Evolutionary conservation across 2,888 invertebrate species (phyloP).

Genomic region (Ochropacha duplaris): DNA sequence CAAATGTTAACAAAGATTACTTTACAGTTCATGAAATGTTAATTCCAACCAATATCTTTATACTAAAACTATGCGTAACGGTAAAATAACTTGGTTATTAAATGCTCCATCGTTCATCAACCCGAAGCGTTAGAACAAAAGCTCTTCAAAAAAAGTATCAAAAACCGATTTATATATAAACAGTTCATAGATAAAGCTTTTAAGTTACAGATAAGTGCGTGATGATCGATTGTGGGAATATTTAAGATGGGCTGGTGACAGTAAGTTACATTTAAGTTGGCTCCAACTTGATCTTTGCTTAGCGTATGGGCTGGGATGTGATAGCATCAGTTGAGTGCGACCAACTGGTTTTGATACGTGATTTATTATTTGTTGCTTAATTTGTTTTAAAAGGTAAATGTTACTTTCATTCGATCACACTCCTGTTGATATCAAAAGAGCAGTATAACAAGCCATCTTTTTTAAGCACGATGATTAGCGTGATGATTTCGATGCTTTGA

Average conservation of each 20-base stretch:
- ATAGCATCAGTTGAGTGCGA: slow-evolving; percentile 55
- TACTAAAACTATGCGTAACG: background rate
- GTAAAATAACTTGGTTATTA: background rate
- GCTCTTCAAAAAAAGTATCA: slow-evolving; percentile 18
- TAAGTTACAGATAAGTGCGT: slow-evolving; percentile 68
- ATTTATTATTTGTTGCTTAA: background rate
- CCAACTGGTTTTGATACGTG: slow-evolving; percentile 48
- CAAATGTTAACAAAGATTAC: background rate
- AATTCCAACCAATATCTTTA: background rate
- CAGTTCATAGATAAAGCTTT: slow-evolving; percentile 73
- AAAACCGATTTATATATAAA: slow-evolving; percentile 52
- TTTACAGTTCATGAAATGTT: background rate
- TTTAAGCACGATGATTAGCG: too few relatives aligned
- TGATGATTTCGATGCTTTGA: too few relatives aligned
- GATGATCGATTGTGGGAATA: slow-evolving; percentile 81
- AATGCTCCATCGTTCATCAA: slow-evolving; percentile 11
- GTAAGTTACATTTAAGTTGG: slow-evolving; percentile 73
- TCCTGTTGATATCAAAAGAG: background rate
- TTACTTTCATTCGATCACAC: background rate
- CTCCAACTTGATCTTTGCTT: slow-evolving; percentile 61
- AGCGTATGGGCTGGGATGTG: slow-evolving; percentile 61
- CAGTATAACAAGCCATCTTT: too few relatives aligned
- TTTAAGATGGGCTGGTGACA: slow-evolving; percentile 65
- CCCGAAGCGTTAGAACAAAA: slow-evolving; percentile 22
- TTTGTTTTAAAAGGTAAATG: background rate